Conservation (phyloP, 2,113 vertebrate genomes). For the Myotis lucifugus region DNA sequence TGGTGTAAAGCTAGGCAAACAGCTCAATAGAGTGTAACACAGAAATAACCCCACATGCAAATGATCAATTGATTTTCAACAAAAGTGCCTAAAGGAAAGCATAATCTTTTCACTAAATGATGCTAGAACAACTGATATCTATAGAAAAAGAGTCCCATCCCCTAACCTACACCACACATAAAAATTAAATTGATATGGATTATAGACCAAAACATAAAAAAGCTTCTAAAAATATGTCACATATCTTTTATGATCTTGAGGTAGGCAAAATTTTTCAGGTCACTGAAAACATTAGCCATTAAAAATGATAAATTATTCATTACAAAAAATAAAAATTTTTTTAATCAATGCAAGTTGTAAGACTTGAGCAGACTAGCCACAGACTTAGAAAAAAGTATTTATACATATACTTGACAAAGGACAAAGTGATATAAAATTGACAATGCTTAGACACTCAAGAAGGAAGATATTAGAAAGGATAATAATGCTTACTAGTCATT, state of each 20-base stretch:
- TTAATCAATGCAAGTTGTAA: background rate
- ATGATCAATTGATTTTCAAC: background rate
- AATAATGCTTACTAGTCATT: background rate
- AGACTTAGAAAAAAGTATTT: slow-evolving; percentile 19
- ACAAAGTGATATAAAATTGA: background rate
- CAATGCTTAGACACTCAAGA: background rate
- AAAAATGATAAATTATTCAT: background rate
- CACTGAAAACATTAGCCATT: background rate
- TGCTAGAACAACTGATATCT: background rate
- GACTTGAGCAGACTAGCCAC: background rate
- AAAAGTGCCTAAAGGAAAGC: background rate
- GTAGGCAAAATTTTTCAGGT: background rate
- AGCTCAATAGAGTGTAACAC: background rate
- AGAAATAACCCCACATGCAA: background rate
- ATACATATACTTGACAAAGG: background rate
- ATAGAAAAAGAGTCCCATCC: background rate
- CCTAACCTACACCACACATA: background rate
- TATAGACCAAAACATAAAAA: background rate
- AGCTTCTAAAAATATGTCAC: background rate
- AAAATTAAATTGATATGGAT: background rate
- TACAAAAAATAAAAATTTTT: background rate
- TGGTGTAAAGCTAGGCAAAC: background rate
- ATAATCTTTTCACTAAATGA: background rate
- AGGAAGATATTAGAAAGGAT: background rate
- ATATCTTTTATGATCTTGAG: background rate